Percentiles rank a stretch among this genome's conserved stretches.
Evolutionary conservation across 2,113 vertebrate species (phyloP).

Genomic region (Anseranas semipalmata): DNA sequence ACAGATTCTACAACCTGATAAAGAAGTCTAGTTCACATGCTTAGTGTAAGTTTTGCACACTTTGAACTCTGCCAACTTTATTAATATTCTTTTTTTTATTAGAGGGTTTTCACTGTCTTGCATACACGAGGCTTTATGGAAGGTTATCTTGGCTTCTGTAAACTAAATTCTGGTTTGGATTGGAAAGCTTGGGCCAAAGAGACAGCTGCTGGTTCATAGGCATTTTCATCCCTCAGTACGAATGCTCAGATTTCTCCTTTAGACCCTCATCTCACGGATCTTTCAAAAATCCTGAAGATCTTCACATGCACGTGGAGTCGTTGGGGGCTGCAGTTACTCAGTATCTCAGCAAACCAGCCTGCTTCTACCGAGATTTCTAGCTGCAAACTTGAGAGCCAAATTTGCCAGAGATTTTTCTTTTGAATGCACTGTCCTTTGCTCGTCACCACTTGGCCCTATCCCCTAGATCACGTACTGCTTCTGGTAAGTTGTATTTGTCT

Average conservation of each 20-base stretch:
- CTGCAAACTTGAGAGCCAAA: neutral
- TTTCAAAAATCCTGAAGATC: neutral
- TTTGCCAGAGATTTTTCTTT: neutral
- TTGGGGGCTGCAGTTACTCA: neutral
- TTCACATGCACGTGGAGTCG: neutral
- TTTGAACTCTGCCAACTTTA: neutral
- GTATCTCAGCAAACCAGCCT: neutral
- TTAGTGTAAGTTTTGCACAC: neutral
- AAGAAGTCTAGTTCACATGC: rapidly evolving
- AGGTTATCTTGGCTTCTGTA: neutral
- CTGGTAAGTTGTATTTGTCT: neutral
- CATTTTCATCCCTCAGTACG: rapidly evolving
- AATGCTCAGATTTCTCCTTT: neutral
- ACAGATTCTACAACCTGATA: neutral
- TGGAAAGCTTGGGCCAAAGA: neutral
- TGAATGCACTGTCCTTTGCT: neutral
- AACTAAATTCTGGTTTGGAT: neutral
- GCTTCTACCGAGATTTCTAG: neutral
- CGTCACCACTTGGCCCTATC: neutral
- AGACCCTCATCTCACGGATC: rapidly evolving
- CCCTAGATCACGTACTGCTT: neutral
- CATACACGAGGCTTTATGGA: neutral
- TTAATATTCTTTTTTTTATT: neutral
- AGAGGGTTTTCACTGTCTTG: neutral
- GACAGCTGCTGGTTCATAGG: neutral